These are phyloP conservation scores for Myotis pilosus DNA, from an alignment of 2,797 vertebrate species.

Conservation along the genomic window DNA sequence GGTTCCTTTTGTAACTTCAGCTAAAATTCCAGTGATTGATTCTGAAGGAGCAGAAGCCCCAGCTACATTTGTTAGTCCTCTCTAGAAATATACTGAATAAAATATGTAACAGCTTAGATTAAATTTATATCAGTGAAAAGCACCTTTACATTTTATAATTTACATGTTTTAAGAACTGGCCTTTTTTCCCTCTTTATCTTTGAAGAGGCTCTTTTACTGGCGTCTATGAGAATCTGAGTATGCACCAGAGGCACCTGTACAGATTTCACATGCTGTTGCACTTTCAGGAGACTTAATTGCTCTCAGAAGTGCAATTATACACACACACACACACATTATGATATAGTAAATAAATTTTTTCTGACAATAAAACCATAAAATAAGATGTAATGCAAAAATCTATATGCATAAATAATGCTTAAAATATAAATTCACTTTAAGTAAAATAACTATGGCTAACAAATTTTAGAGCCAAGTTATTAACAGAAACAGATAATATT, in stretches of 20 bases:
- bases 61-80: neutral
- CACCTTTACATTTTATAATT: conserved; percentile 36
- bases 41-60: neutral
- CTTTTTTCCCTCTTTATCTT: neutral
- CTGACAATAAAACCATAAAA: conserved; percentile 42
- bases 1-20: neutral
- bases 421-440: conserved; percentile 39
- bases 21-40: neutral
- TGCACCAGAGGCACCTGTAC: neutral
- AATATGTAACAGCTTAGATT: neutral
- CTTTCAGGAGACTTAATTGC: conserved; percentile 59
- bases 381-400: neutral
- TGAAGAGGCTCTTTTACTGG: neutral
- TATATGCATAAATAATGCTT: neutral
- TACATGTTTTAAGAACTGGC: conserved; percentile 7
- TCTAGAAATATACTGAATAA: neutral
- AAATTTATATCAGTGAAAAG: conserved; percentile 63
- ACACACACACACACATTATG: neutral
- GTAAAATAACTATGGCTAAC: neutral
- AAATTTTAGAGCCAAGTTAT: neutral
- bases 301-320: conserved; percentile 71
- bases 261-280: conserved; percentile 23
- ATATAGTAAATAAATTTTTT: conserved; percentile 52
- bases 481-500: neutral
- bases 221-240: neutral